Evolutionary conservation across 64 coral and sea anemone genomes (phyloP), one percentile per base, ranked within the genome.

Genomic region (Montipora capricornis): DNA sequence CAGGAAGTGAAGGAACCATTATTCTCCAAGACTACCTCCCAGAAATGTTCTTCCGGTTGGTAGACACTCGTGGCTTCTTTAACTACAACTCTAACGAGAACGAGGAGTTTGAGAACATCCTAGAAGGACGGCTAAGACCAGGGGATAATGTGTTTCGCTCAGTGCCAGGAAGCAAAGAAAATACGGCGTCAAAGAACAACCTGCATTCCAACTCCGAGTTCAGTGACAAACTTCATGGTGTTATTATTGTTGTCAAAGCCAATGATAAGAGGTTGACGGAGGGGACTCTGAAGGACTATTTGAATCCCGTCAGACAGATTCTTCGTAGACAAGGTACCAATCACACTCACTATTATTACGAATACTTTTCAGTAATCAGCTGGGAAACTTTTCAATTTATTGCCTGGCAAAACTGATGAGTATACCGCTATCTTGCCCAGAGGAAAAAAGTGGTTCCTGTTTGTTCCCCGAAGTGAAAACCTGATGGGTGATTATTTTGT

Each of bases 21-120:
- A 75, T 51, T 26, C 79, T 89, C 2, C 76, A 94, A 20, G 92
- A 94, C 87, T 94, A 94, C 68, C 78, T 94, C 5, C 49, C 76
- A 46, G 86, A 94, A 68, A 74, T 89, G 78, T 94, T 94, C 68
- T 94, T 94, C 67, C 76, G 20, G 44, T 81, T 94, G 61, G 92
- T 94, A 13, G 87, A 94, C 47, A 94, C 92, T 4, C 76, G 77
- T 7, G 92, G 92, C 14, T 94, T 94, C 78, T 94, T 89, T n/a
- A 76, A 83, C 51, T 94, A 89, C 57, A 66, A 83, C n/a, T 20
- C 80, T 16, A 78, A 94, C 68, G 92, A 94, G 13, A 62, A 17
- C 13, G 53, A 16, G 13, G 92, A 94, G 52, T 80, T 94, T 50
- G 16, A 82, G n/a, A 80, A 94, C 8, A 94, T 94, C 49, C 24